phyloP scores from a whole-genome alignment of 2,888 invertebrate species.

The Diarsia rubi region DNA sequence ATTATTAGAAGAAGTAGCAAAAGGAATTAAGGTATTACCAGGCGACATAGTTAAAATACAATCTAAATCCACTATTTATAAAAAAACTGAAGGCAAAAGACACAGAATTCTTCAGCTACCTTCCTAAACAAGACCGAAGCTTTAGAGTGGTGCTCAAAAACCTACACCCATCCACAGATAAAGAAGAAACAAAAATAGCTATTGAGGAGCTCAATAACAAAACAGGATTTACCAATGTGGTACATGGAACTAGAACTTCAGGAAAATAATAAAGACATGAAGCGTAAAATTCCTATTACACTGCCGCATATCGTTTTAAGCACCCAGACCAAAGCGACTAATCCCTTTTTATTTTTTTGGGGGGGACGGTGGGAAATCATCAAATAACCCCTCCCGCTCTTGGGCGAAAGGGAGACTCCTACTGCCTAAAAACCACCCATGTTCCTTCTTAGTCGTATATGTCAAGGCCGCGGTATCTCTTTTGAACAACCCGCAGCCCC shows the following conservation, averaged over 20 bases:
- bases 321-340: constrained; percentile 31
- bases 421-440: no score
- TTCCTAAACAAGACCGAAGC: not conserved
- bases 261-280: not conserved
- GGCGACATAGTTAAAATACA: constrained; percentile 7
- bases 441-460: no score
- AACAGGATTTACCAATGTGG: no score
- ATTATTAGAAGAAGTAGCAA: not conserved
- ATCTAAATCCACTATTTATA: constrained; percentile 5
- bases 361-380: no score
- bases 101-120: constrained; percentile 3
- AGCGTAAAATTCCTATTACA: constrained; percentile 1
- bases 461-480: no score
- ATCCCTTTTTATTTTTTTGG: no score
- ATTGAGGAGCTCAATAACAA: not conserved
- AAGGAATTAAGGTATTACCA: not conserved
- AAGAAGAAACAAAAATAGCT: constrained; percentile 3
- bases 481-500: no score
- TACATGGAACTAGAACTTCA: no score
- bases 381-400: no score
- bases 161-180: constrained; percentile 4
- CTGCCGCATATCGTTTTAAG: constrained; percentile 5
- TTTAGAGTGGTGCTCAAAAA: constrained; percentile 5
- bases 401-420: no score
- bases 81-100: constrained; percentile 4